Conservation (phyloP, 2,113 vertebrate species). For the Sisor rabdophorus region DNA sequence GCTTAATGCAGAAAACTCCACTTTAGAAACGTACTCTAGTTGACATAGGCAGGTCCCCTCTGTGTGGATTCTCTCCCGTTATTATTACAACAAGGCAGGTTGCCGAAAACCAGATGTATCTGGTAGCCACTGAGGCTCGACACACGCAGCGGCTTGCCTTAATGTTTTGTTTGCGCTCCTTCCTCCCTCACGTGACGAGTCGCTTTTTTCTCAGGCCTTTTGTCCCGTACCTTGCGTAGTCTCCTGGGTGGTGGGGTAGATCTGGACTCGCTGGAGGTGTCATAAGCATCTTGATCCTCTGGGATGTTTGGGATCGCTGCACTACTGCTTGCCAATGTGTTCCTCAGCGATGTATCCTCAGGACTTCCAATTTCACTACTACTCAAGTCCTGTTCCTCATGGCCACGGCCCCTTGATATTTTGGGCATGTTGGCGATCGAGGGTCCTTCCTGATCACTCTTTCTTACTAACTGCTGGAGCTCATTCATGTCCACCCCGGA, state of each 20-base stretch:
- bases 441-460: constrained; percentile 80
- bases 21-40: constrained; percentile 9
- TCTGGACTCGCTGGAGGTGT: constrained; percentile 70
- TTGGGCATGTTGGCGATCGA: constrained; percentile 77
- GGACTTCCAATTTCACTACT: constrained; percentile 92
- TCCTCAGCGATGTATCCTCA: constrained; percentile 81
- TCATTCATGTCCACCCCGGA: constrained; percentile 98
- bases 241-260: constrained; percentile 70
- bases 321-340: constrained; percentile 75
- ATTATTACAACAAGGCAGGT: constrained; percentile 46
- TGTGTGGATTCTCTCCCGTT: constrained; percentile 7
- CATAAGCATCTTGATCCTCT: constrained; percentile 67
- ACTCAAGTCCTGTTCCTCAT: constrained; percentile 87
- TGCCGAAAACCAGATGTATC: constrained; percentile 39
- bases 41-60: constrained; percentile 33
- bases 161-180: constrained; percentile 60
- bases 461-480: constrained; percentile 73
- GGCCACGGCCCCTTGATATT: constrained; percentile 49
- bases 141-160: constrained; percentile 45
- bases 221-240: constrained; percentile 71
- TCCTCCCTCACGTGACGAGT: constrained; percentile 65
- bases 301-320: constrained; percentile 70
- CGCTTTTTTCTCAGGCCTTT: constrained; percentile 68
- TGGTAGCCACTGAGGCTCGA: constrained; percentile 26
- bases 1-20: constrained; percentile 20